phyloP scores from a whole-genome alignment of 2,797 vertebrate genomes.

The Salarias fasciatus region DNA sequence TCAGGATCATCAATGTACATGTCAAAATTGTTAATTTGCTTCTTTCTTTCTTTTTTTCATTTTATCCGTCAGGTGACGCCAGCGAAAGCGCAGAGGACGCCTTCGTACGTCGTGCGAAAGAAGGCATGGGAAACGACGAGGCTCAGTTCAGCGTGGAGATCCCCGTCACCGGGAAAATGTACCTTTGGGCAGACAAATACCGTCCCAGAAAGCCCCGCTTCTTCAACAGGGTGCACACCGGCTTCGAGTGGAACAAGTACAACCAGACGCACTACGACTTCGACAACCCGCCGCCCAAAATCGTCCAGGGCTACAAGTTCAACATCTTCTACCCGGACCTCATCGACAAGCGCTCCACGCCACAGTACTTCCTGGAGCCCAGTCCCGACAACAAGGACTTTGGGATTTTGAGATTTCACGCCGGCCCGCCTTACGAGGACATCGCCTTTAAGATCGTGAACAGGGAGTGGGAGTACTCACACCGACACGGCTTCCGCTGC shows the following conservation, averaged over 20 bases:
- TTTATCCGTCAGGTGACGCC: constrained; percentile 85
- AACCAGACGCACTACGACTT: constrained; percentile 99
- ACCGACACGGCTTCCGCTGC: constrained; percentile 97
- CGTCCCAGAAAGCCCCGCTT: constrained; percentile 97
- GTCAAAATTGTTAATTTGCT: too few species aligned
- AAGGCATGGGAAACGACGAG: constrained; percentile 96
- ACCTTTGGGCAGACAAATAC: constrained; percentile 99
- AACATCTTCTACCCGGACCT: constrained; percentile 99
- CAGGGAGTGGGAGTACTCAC: constrained; percentile 98
- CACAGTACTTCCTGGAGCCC: constrained; percentile 98
- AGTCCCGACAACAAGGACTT: constrained; percentile 96
- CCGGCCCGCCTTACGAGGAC: constrained; percentile 96
- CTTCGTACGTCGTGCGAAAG: constrained; percentile 92
- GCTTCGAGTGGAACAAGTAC: constrained; percentile 99
- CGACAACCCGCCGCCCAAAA: constrained; percentile 97
- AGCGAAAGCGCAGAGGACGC: constrained; percentile 94
- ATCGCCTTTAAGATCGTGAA: constrained; percentile 98
- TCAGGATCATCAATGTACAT: too few species aligned
- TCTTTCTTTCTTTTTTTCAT: too few species aligned
- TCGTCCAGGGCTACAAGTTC: constrained; percentile 99
- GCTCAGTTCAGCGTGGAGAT: constrained; percentile 98
- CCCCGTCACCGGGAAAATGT: constrained; percentile 93
- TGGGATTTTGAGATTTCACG: constrained; percentile 94
- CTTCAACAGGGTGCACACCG: constrained; percentile 98
- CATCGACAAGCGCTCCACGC: constrained; percentile 95